Evolutionary conservation across 92 coral and sea anemone species (phyloP).

Genomic region (Epizoanthus illoricatus): DNA sequence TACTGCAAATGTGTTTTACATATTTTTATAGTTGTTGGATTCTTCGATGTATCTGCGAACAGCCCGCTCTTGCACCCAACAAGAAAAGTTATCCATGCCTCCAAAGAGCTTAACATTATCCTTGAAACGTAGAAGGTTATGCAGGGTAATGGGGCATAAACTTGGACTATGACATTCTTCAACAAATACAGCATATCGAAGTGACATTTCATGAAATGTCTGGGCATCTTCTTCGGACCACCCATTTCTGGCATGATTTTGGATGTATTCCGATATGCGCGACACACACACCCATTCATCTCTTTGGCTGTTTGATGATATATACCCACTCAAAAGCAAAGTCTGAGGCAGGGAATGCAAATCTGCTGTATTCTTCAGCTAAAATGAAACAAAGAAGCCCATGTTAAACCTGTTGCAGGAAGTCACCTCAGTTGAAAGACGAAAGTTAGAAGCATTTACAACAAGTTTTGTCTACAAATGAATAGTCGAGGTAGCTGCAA

Average conservation of each 20-base stretch:
- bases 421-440: too few relatives aligned
- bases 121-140: constrained; percentile 54
- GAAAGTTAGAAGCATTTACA: too few relatives aligned
- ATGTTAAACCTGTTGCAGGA: too few relatives aligned
- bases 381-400: too few relatives aligned
- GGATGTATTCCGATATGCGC: constrained; percentile 34
- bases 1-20: constrained; percentile 55
- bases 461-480: too few relatives aligned
- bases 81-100: constrained; percentile 54
- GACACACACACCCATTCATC: constrained; percentile 25
- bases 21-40: constrained; percentile 53
- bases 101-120: constrained; percentile 45
- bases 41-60: constrained; percentile 47
- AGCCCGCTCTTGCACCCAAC: constrained; percentile 60
- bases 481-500: too few relatives aligned
- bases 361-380: too few relatives aligned
- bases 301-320: constrained; percentile 2
- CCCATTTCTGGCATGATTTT: constrained; percentile 65
- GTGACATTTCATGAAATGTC: constrained; percentile 54
- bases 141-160: constrained; percentile 43
- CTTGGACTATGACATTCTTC: constrained; percentile 52
- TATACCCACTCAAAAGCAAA: too few relatives aligned
- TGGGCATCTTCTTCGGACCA: constrained; percentile 46
- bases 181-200: constrained; percentile 53
- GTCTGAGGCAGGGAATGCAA: too few relatives aligned